These are phyloP conservation scores for Aegotheles bennettii DNA, from an alignment of 2,113 vertebrate genomes.

Conservation along the genomic window DNA sequence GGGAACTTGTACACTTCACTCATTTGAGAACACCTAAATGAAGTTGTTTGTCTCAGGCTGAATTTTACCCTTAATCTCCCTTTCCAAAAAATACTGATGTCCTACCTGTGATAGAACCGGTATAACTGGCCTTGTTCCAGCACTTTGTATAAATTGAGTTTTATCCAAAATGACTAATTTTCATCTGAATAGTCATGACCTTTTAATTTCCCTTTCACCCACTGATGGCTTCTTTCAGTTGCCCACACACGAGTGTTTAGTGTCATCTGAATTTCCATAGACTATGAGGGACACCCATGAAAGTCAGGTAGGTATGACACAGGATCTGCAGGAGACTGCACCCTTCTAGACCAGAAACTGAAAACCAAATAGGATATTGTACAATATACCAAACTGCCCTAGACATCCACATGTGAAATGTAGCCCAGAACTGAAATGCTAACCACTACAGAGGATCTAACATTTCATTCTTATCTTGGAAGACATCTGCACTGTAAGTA, in stretches of 20 bases:
- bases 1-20: background rate
- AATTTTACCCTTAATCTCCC: background rate
- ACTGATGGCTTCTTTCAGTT: background rate
- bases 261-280: background rate
- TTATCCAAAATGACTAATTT: too few species aligned
- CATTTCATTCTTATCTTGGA: background rate
- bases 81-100: background rate
- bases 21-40: background rate
- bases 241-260: too few species aligned
- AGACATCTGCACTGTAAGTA: background rate
- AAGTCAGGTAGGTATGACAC: background rate
- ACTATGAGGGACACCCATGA: background rate
- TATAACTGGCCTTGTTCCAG: too few species aligned
- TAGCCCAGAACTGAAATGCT: background rate
- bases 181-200: too few species aligned
- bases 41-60: background rate
- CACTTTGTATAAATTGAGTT: too few species aligned
- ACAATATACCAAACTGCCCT: background rate
- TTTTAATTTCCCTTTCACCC: background rate
- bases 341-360: background rate
- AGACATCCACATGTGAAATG: background rate
- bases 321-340: background rate
- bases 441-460: background rate
- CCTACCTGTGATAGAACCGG: too few species aligned
- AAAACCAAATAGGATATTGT: background rate